Percentiles rank a stretch among this genome's conserved stretches.
phyloP scores from a whole-genome alignment of 2,797 vertebrate species.

The Neoniphon sammara region DNA sequence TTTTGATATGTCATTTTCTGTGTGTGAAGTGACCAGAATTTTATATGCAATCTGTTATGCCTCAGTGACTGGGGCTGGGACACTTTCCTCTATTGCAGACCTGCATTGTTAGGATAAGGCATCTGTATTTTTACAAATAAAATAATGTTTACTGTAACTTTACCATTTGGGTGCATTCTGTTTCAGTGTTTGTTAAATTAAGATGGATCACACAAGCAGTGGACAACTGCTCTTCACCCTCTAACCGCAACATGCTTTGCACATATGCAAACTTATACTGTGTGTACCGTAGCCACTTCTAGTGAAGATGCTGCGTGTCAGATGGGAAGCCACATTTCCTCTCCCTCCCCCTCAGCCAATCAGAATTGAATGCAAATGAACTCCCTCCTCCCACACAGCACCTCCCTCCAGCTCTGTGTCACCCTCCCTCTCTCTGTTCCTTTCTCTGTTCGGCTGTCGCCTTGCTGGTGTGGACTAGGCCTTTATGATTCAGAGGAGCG shows the following conservation, averaged over 20 bases:
- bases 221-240: background rate
- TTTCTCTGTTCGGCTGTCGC: conserved; percentile 43
- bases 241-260: background rate
- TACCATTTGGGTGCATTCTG: background rate
- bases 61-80: no score
- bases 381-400: background rate
- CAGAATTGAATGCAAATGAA: conserved; percentile 3
- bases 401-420: conserved; percentile 58
- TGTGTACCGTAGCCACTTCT: background rate
- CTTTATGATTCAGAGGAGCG: background rate
- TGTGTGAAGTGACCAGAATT: no score
- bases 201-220: background rate
- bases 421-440: conserved; percentile 18
- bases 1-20: no score
- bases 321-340: conserved; percentile 6
- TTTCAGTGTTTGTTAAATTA: background rate
- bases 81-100: no score
- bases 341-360: conserved; percentile 53
- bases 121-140: no score
- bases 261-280: background rate
- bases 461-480: conserved; percentile 16
- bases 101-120: no score
- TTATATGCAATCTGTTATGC: no score
- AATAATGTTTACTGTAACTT: no score
- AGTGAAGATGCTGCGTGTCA: background rate